Base-by-base conservation (phyloP, 2,113 vertebrate genomes). In the Paraplagusia blochii region DNA sequence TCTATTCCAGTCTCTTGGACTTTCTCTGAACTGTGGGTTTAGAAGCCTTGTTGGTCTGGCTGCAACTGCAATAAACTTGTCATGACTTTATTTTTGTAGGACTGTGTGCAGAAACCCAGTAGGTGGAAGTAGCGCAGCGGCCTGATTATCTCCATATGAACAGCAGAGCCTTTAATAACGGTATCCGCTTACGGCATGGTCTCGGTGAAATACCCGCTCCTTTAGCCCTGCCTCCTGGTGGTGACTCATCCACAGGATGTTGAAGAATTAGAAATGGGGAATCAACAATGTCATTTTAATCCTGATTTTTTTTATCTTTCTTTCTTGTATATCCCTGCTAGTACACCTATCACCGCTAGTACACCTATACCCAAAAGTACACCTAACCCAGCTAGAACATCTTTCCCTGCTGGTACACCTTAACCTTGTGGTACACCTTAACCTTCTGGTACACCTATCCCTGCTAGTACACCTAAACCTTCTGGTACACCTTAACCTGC, bases 111-210 rank as follows among this genome's bases (percentile, higher is more conserved):
- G 66, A 71, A 59, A 36, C 66, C n/a, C 58, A 66, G 69, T 72
- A 76, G 76, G 79, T 77, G 77, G 72, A 87, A 74, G 78, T 68
- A 46, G 44, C 16, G 66, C 70, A 66, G 50, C 53, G 47, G 72
- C 67, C 78, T 87, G 82, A 88, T 88, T 75, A 78, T 57, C 81
- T 84, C 74, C 82, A 85, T 85, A 85, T 84, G 83, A 88, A 70
- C 76, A 61, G 76, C 47, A 38, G 13, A 42, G 66, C 46, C 76
- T 80, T 61, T 76, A 82, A 83, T 87, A 80, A 76, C 76, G 70
- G 83, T 84, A 82, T 88, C 74, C 51, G 38, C 74, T 88, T 79
- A 69, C 84, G 77, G 52, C 64, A 19, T 54, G 72, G 73, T 55
- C 44, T 46, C 66, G 72, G 73, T 74, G 60, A 83, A 77, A 29